A percentile compares a stretch with the other conserved stretches of the same genome.
phyloP scores from a whole-genome alignment of 2,797 vertebrate genomes.

The Adelosebastes latens region DNA sequence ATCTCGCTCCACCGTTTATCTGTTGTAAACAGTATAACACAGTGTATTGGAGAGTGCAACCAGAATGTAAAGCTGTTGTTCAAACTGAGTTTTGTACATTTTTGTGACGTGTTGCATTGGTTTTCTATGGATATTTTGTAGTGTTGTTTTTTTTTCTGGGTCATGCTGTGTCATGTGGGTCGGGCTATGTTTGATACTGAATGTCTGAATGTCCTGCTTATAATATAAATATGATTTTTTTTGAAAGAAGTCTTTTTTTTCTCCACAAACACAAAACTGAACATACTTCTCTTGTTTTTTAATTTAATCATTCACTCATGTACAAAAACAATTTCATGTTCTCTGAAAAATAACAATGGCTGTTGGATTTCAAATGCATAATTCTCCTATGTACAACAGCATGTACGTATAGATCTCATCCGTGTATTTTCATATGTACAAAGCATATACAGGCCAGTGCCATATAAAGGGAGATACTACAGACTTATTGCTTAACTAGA shows the following conservation, averaged over 20 bases:
- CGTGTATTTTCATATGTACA: constrained; percentile 79
- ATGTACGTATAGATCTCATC: constrained; percentile 66
- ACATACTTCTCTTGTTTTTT: constrained; percentile 26
- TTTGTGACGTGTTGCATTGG: constrained; percentile 71
- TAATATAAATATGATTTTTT: constrained; percentile 71
- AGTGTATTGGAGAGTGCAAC: constrained; percentile 50
- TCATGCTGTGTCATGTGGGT: constrained; percentile 68
- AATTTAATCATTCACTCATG: constrained; percentile 79
- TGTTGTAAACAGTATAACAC: constrained; percentile 54
- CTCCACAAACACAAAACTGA: background rate
- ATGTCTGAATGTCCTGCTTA: constrained; percentile 65
- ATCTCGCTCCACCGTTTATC: constrained; percentile 35
- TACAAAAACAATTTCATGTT: constrained; percentile 83
- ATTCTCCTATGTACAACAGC: constrained; percentile 77
- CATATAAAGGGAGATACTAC: constrained; percentile 83
- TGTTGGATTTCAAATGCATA: constrained; percentile 83
- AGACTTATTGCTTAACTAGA: constrained; percentile 89
- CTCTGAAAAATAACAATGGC: constrained; percentile 87
- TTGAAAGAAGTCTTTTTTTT: constrained; percentile 47
- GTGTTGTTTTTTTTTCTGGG: constrained; percentile 69
- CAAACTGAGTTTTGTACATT: constrained; percentile 77
- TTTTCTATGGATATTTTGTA: constrained; percentile 80
- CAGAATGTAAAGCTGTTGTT: constrained; percentile 78
- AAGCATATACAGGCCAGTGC: constrained; percentile 81
- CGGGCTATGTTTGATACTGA: constrained; percentile 75